Evolutionary conservation across 2,113 vertebrate species (phyloP).

Genomic region (Hyperoodon ampullatus): DNA sequence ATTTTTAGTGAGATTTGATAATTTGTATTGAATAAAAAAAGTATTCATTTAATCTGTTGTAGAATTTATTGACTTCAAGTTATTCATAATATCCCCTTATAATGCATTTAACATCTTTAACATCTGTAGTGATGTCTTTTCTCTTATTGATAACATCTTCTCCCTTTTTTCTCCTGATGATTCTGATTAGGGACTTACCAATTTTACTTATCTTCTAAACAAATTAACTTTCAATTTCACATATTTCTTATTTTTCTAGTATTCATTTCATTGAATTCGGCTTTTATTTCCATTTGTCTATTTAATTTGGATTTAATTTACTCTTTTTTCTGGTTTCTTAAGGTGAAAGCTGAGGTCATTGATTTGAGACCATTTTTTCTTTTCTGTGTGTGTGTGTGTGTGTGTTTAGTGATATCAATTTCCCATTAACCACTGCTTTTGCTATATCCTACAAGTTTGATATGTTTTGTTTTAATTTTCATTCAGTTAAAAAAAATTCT

Average conservation of each 20-base stretch:
- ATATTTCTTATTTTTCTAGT: not conserved
- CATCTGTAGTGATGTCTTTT: not conserved
- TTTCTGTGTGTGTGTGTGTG: not conserved
- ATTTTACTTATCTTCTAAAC: not conserved
- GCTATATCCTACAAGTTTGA: not conserved
- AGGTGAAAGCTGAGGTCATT: too few relatives aligned
- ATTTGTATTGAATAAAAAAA: not conserved
- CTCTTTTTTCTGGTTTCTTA: too few relatives aligned
- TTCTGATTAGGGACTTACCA: not conserved
- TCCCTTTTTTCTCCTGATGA: not conserved
- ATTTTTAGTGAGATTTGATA: not conserved
- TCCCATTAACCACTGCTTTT: not conserved
- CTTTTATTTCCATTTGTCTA: too few relatives aligned
- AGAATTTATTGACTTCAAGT: not conserved
- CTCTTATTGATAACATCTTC: not conserved
- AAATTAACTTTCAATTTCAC: not conserved
- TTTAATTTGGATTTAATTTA: too few relatives aligned
- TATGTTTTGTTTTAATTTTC: not conserved
- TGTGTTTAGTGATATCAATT: not conserved
- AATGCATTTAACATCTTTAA: not conserved
- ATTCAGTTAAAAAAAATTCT: not conserved
- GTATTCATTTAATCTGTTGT: not conserved
- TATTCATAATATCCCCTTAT: not conserved
- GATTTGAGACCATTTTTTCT: too few relatives aligned
- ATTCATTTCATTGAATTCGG: not conserved